Evolutionary conservation across 2,113 vertebrate species (phyloP), one percentile per base, ranked within the genome.

Genomic region (Mellivora capensis): DNA sequence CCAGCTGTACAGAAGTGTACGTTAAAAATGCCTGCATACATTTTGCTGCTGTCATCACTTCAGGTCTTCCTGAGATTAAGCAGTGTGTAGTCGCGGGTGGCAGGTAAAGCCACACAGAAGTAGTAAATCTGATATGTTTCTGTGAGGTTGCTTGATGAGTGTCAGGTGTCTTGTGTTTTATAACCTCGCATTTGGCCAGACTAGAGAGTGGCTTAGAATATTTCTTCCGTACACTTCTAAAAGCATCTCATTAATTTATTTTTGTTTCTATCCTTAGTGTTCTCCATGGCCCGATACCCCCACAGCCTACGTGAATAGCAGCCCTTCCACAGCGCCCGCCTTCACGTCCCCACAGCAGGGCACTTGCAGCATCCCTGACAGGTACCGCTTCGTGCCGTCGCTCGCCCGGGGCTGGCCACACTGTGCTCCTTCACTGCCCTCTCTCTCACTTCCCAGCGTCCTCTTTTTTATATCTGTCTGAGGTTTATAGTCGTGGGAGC

Each of bases 211-310:
- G 88, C 80, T 87, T 71, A 34, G 9, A 94, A 7, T 84, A 18
- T 90, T 81, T 87, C 47, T 96, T 80, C 42, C 44, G 13, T 10
- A 2, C 31, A 6, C 59, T 74, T 81, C 42, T 44, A 44, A n/a
- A 90, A 74, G 54, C n/a, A 2, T 61, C 21, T 49, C 9, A 10
- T 81, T 97, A 72, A 96, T 52, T 77, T 13, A 10, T 79, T 88
- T 94, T 61, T 97, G 76, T 96, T 98, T 98, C 92, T 97, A 0
- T 94, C 97, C 98, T 93, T 98, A 99, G 99, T 99, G 99, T 64
- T 99, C 99, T 71, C 99, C 99, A 0, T 99, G 99, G 99, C 99
- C 99, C 0, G 99, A 99, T 94, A 97, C 98, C 82, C 98, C 98
- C 72, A 99, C 99, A 62, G 98, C 99, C 80, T 99, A 99, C 95